These are phyloP conservation scores for Leptoteleia sp. DNA, from an alignment of 1,140 invertebrate genomes.

Conservation along the genomic window DNA sequence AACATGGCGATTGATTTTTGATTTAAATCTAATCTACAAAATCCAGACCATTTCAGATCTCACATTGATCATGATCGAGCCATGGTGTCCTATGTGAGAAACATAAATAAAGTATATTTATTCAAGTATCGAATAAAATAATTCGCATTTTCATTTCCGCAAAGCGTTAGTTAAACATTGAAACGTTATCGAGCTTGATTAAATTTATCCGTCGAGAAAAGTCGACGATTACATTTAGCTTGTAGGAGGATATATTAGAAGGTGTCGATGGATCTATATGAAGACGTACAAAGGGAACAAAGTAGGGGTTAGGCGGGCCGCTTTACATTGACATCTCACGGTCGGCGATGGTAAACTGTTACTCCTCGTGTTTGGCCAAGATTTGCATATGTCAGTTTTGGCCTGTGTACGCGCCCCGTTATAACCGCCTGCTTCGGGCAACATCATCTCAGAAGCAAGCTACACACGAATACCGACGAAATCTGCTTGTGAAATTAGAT, in stretches of 20 bases:
- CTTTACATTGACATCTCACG: constrained; percentile 10
- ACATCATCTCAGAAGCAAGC: constrained; percentile 58
- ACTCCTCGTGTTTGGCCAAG: constrained; percentile 76
- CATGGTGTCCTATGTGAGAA: no score
- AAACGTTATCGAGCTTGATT: no score
- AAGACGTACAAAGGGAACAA: constrained; percentile 59
- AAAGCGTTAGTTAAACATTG: no score
- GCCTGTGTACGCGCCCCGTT: constrained; percentile 67
- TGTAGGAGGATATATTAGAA: constrained; percentile 12
- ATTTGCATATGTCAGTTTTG: constrained; percentile 80
- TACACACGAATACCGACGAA: constrained; percentile 44
- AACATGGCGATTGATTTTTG: no score
- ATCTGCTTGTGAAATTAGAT: constrained; percentile 66
- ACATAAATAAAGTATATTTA: no score
- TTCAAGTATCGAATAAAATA: no score
- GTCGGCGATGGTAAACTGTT: constrained; percentile 65
- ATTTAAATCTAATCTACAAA: no score
- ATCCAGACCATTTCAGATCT: no score
- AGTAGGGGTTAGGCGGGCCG: constrained; percentile 29
- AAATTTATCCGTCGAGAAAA: no score
- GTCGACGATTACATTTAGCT: no score
- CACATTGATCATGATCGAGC: no score
- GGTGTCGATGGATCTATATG: constrained; percentile 39
- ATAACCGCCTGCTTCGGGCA: constrained; percentile 44
- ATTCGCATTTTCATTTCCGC: no score